A percentile compares a stretch with the other conserved stretches of the same genome.
These are phyloP conservation scores for Caenorhabditis macrosperma DNA, from an alignment of 2,888 invertebrate genomes.

Conservation along the genomic window DNA sequence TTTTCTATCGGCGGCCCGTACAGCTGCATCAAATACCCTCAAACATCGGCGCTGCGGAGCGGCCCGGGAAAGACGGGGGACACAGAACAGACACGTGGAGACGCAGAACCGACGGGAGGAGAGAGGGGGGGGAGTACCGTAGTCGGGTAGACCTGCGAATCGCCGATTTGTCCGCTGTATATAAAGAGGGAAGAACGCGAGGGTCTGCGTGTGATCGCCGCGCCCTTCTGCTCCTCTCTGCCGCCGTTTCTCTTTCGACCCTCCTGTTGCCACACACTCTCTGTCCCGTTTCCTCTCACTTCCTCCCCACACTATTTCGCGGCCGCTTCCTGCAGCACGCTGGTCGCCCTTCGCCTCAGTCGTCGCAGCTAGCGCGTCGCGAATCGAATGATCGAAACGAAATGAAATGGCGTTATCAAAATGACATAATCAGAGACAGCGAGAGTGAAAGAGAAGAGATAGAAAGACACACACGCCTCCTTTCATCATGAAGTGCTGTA, in stretches of 20 bases:
- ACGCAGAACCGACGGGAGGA: slow-evolving; percentile 27
- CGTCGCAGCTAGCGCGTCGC: slow-evolving; percentile 2
- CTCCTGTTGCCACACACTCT: neutral
- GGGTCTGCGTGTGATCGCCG: slow-evolving; percentile 35
- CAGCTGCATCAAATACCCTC: slow-evolving; percentile 50
- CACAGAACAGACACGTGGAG: slow-evolving; percentile 11
- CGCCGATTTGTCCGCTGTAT: slow-evolving; percentile 62
- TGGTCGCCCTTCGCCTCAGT: neutral
- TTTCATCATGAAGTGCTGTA: slow-evolving; percentile 11
- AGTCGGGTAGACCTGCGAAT: slow-evolving; percentile 57
- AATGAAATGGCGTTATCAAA: slow-evolving; percentile 32
- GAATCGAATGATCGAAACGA: slow-evolving; percentile 20
- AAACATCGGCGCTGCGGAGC: slow-evolving; percentile 39
- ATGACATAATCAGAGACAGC: slow-evolving; percentile 45
- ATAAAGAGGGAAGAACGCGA: slow-evolving; percentile 51
- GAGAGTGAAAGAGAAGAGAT: slow-evolving; percentile 13
- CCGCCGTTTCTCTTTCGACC: slow-evolving; percentile 4
- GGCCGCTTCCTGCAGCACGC: neutral
- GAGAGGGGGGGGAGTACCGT: slow-evolving; percentile 51
- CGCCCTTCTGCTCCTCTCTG: slow-evolving; percentile 39
- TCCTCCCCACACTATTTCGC: slow-evolving; percentile 5
- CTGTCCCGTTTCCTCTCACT: neutral
- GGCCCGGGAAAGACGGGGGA: slow-evolving; percentile 8
- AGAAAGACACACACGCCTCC: slow-evolving; percentile 14
- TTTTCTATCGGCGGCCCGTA: slow-evolving; percentile 20